Evolutionary conservation across 1,140 invertebrate species (phyloP).

Genomic region (Lasaia peninsularis): DNA sequence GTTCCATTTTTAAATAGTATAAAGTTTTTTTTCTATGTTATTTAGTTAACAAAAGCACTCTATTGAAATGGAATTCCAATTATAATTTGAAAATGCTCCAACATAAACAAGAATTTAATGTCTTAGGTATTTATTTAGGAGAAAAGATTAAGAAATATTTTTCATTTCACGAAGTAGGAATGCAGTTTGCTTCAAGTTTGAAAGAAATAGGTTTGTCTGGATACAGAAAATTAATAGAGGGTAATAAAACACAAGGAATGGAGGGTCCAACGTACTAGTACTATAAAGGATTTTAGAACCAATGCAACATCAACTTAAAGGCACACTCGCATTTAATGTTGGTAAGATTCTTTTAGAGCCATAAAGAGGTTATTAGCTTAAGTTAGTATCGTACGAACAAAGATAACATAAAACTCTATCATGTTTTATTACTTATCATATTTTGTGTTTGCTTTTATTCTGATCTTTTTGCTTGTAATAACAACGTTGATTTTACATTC

Average conservation of each 20-base stretch:
- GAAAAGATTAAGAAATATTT: conserved; percentile 16
- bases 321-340: background rate
- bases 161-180: conserved; percentile 12
- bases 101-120: conserved; percentile 1
- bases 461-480: no score
- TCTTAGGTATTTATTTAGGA: conserved; percentile 1
- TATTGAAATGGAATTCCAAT: background rate
- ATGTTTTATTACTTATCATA: no score
- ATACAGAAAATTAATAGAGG: conserved; percentile 18
- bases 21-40: no score
- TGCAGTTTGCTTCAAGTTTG: conserved; percentile 13
- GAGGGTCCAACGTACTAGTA: conserved; percentile 5
- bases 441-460: no score
- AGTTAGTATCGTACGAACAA: no score
- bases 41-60: no score
- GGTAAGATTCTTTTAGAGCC: no score
- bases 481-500: no score
- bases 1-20: no score
- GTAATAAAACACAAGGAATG: conserved; percentile 19
- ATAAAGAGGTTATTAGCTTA: no score
- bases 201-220: conserved; percentile 21
- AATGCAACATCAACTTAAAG: background rate
- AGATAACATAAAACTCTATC: no score
- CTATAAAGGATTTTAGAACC: conserved; percentile 17
- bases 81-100: background rate